Conservation (phyloP, 2,888 invertebrate species). For the Ypsolopha sequella region DNA sequence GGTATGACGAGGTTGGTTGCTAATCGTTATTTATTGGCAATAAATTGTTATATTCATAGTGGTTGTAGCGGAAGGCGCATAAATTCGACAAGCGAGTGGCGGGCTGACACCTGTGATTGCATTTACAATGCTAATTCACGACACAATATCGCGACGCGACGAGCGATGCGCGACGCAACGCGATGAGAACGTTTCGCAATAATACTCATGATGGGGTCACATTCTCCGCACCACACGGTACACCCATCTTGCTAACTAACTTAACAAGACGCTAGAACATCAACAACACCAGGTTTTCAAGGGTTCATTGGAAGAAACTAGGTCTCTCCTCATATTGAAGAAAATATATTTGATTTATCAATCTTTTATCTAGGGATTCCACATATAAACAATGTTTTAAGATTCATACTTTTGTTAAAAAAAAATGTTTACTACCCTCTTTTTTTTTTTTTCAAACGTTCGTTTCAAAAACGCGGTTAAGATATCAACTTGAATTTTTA, state of each 20-base stretch:
- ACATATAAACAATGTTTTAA: too few relatives aligned
- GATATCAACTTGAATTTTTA: too few relatives aligned
- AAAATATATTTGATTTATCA: too few relatives aligned
- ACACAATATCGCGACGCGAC: slow-evolving; percentile 42
- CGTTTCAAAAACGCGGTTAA: too few relatives aligned
- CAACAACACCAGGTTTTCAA: too few relatives aligned
- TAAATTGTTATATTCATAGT: slow-evolving; percentile 60
- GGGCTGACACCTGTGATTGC: slow-evolving; percentile 68
- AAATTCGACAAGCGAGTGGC: slow-evolving; percentile 61
- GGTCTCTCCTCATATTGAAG: too few relatives aligned
- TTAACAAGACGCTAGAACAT: too few relatives aligned
- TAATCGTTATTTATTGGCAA: slow-evolving; percentile 57
- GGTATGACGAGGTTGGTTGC: slow-evolving; percentile 29
- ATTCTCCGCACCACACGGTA: not conserved
- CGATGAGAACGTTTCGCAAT: slow-evolving; percentile 14
- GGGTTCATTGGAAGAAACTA: too few relatives aligned
- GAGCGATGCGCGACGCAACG: slow-evolving; percentile 30
- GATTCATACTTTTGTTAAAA: too few relatives aligned
- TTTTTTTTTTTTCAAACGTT: too few relatives aligned
- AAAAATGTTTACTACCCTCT: too few relatives aligned
- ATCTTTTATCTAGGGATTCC: too few relatives aligned
- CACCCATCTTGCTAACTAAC: slow-evolving; percentile 5
- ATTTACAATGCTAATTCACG: slow-evolving; percentile 69
- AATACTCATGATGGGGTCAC: slow-evolving; percentile 7
- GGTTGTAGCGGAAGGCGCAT: slow-evolving; percentile 56